These are phyloP conservation scores for Caenorhabditis sp. DNA, from an alignment of 2,888 invertebrate species.

Conservation along the genomic window DNA sequence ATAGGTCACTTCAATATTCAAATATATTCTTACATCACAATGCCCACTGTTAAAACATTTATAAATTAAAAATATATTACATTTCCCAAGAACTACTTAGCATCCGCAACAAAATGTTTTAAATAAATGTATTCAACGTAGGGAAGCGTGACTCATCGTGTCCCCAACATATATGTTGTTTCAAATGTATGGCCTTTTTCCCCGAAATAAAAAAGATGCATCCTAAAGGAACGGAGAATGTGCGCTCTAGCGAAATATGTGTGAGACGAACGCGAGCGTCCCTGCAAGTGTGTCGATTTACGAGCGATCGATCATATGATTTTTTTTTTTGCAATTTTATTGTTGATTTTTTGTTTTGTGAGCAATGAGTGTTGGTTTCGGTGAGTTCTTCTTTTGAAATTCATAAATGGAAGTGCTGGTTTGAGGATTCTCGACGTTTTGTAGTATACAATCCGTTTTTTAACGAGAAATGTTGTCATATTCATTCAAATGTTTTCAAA, in stretches of 20 bases:
- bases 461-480: too few species aligned
- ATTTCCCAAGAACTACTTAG: background rate
- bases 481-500: too few species aligned
- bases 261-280: background rate
- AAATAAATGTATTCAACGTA: background rate
- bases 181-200: too few species aligned
- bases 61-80: background rate
- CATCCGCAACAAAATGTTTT: background rate
- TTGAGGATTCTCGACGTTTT: too few species aligned
- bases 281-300: conserved; percentile 2
- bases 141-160: too few species aligned
- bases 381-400: background rate
- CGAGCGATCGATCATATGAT: conserved; percentile 3
- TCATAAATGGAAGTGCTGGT: background rate
- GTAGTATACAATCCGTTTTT: too few species aligned
- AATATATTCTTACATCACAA: background rate
- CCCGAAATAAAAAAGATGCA: background rate
- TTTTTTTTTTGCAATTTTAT: background rate
- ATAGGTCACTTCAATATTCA: background rate
- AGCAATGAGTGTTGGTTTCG: background rate
- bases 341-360: background rate
- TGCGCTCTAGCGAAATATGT: background rate
- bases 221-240: background rate
- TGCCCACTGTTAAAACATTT: background rate
- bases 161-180: too few species aligned